Conservation (phyloP, 2,888 invertebrate genomes). For the Volucella inanis region DNA sequence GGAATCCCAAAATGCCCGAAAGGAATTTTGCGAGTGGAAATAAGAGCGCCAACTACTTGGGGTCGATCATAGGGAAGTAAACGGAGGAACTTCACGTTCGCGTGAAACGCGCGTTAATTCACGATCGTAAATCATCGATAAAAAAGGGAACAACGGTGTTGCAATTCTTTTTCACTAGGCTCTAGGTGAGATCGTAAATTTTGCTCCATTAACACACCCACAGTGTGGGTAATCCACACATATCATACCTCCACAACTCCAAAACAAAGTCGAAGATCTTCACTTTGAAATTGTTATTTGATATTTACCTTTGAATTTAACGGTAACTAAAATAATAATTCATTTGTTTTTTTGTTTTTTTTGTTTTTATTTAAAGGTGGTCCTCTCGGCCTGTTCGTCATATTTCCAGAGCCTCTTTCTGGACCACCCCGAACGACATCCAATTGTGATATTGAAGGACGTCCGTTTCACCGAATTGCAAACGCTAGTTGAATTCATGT, state of each 20-base stretch:
- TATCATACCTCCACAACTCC: not conserved
- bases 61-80: not conserved
- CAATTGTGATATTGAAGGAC: slow-evolving; percentile 97
- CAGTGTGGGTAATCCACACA: not conserved
- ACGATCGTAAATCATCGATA: slow-evolving; percentile 55
- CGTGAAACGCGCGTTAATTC: slow-evolving; percentile 50
- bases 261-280: not conserved
- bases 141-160: slow-evolving; percentile 35
- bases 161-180: slow-evolving; percentile 15
- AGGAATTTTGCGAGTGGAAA: slow-evolving; percentile 42
- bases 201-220: slow-evolving; percentile 29
- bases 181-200: slow-evolving; percentile 10
- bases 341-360: slow-evolving; percentile 9
- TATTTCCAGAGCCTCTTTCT: slow-evolving; percentile 97
- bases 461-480: slow-evolving; percentile 94
- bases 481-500: slow-evolving; percentile 97
- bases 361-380: slow-evolving; percentile 86
- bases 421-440: slow-evolving; percentile 95
- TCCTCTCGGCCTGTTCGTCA: slow-evolving; percentile 96
- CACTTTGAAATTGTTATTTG: slow-evolving; percentile 1
- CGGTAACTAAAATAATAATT: not conserved
- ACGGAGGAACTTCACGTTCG: slow-evolving; percentile 52
- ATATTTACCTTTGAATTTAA: not conserved
- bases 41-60: slow-evolving; percentile 30
- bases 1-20: slow-evolving; percentile 38